Conservation (phyloP, 1,140 invertebrate genomes). For the Drosophila subobscura region DNA sequence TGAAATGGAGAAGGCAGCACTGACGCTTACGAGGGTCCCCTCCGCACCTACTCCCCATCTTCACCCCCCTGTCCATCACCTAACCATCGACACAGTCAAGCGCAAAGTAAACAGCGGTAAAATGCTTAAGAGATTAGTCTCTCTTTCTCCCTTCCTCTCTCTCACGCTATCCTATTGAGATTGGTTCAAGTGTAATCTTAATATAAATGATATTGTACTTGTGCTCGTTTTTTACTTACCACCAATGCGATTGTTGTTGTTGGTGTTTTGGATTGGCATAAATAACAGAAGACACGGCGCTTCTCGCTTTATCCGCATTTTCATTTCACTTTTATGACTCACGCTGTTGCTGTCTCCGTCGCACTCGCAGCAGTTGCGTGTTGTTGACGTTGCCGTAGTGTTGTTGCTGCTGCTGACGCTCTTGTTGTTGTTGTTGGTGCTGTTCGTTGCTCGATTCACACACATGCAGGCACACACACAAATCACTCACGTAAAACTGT, state of each 20-base stretch:
- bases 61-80: neutral
- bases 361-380: constrained; percentile 76
- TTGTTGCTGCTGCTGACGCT: constrained; percentile 45
- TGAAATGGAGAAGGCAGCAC: constrained; percentile 48
- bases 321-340: constrained; percentile 84
- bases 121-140: constrained; percentile 11
- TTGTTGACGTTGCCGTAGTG: constrained; percentile 72
- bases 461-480: constrained; percentile 44
- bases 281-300: constrained; percentile 87
- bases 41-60: constrained; percentile 26
- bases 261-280: constrained; percentile 84
- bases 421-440: constrained; percentile 45
- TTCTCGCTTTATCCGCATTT: constrained; percentile 88
- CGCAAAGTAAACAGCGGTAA: constrained; percentile 41
- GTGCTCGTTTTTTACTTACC: constrained; percentile 82
- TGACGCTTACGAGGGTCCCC: constrained; percentile 41
- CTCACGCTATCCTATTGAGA: neutral
- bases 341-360: constrained; percentile 80
- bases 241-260: constrained; percentile 83
- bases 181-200: constrained; percentile 36
- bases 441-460: constrained; percentile 58
- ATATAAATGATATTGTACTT: constrained; percentile 33
- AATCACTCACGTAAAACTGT: constrained; percentile 52
- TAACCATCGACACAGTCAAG: too few species aligned
- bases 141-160: constrained; percentile 11